Base-by-base conservation (phyloP, 2,888 invertebrate genomes). In the Agrilus biguttatus region DNA sequence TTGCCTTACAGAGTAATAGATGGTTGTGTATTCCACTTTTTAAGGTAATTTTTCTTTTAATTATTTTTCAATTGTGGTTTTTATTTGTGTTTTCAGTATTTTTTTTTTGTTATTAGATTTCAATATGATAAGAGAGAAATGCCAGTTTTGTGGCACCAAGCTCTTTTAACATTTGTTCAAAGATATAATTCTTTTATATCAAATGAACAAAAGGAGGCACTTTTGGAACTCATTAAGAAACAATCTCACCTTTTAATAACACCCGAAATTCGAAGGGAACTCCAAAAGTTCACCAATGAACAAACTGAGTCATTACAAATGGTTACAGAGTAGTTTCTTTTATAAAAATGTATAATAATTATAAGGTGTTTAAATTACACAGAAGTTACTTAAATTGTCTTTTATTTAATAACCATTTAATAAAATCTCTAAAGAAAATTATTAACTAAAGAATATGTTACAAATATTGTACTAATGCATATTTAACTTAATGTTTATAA, bases 121-220 rank as follows among this genome's bases (percentile, higher is more conserved):
- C 80, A 84, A 62, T 72, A 72, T 49, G 95, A 96, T 58, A 69
- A 70, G 40, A 76, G 93, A 43, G 80, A 80, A 52, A 70, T 98
- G 59, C 97, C 98, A 1, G 93, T 97, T 5, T 66, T 97, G 45
- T 98, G 97, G 98, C 96, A 98, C 66, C 97, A 97, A 65, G 80
- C 90, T 36, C 70, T 98, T 34, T 68, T 98, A 42, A 86, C 92
- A 5, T 95, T 98, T 71, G 84, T 84, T 1, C 93, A 97, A 67
- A 76, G 92, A 39, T 98, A 98, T 66, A 96, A 96, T 67, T 81
- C 85, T 45, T 93, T 96, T 63, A 81, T 98, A 50, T 91, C 90
- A 34, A 77, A 81, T 2, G 96, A 97, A 56, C 97, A 98, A 67
- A 80, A 82, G 56, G 89, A 92, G 57, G 81, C 86, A 1, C 66